Conservation (phyloP, 2,113 vertebrate species). For the Aythya baeri region DNA sequence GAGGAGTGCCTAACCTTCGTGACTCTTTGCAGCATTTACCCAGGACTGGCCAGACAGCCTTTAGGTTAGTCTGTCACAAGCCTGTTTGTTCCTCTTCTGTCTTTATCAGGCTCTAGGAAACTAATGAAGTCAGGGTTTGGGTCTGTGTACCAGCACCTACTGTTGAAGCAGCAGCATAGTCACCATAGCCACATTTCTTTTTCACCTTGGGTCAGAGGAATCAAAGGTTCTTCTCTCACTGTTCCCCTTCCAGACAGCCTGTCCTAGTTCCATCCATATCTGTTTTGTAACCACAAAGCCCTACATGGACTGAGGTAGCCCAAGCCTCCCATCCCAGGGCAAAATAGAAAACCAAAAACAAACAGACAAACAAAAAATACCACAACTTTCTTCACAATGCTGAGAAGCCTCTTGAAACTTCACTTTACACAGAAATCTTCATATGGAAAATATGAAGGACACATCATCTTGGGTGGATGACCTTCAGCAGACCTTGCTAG, state of each 20-base stretch:
- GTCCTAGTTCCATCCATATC: background rate
- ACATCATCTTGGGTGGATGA: background rate
- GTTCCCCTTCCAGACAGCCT: rapidly evolving
- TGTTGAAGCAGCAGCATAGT: background rate
- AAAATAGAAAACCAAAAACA: too few relatives aligned
- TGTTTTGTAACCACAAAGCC: background rate
- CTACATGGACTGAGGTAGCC: background rate
- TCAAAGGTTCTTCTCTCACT: background rate
- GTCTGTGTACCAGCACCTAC: background rate
- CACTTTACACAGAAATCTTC: background rate
- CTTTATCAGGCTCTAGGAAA: background rate
- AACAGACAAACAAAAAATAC: background rate
- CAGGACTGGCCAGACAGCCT: background rate
- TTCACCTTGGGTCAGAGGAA: background rate
- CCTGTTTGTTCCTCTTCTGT: background rate
- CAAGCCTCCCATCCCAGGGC: background rate
- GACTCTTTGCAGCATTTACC: background rate
- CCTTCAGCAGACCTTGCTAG: background rate
- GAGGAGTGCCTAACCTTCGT: background rate
- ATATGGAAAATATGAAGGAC: background rate
- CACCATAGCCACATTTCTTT: background rate
- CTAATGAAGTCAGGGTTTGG: background rate
- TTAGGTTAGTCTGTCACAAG: background rate
- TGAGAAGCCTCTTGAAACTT: background rate
- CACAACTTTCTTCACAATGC: background rate